Evolutionary conservation across 23 tunicate species (phyloP).

Genomic region (Aplidium turbinatum): DNA sequence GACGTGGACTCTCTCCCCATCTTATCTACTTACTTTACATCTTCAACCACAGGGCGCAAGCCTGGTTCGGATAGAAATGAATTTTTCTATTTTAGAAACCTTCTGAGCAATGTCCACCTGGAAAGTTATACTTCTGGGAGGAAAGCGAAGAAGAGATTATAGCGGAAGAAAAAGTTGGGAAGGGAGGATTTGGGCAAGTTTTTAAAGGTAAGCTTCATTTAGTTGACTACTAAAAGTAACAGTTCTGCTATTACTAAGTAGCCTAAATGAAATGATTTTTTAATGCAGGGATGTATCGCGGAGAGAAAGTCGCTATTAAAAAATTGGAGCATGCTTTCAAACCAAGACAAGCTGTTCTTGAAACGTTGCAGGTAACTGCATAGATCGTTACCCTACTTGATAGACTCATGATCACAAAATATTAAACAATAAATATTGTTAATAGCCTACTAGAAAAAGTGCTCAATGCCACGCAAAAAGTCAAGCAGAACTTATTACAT

Average conservation of each 20-base stretch:
- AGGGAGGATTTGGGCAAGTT: slow-evolving; percentile 88
- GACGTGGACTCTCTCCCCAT: no score
- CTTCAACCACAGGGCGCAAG: neutral
- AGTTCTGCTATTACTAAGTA: no score
- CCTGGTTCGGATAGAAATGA: neutral
- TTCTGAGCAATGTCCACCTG: slow-evolving; percentile 69
- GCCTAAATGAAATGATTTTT: no score
- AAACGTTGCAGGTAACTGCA: slow-evolving; percentile 68
- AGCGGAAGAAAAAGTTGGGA: slow-evolving; percentile 52
- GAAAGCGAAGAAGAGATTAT: slow-evolving; percentile 60
- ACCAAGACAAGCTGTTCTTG: slow-evolving; percentile 56
- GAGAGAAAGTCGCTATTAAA: slow-evolving; percentile 78
- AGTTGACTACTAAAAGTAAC: no score
- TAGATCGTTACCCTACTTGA: no score
- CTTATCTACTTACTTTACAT: no score
- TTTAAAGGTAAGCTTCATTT: slow-evolving; percentile 82
- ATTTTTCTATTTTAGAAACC: slow-evolving; percentile 16
- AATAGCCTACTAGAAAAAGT: no score
- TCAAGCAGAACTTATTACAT: no score
- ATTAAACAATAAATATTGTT: no score
- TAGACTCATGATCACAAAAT: no score
- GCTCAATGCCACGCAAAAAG: no score
- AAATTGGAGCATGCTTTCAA: slow-evolving; percentile 52
- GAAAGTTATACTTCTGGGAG: slow-evolving; percentile 77
- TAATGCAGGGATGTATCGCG: slow-evolving; percentile 60